These are phyloP conservation scores for Prenolepis imparis DNA, from an alignment of 2,888 invertebrate genomes.

Conservation along the genomic window DNA sequence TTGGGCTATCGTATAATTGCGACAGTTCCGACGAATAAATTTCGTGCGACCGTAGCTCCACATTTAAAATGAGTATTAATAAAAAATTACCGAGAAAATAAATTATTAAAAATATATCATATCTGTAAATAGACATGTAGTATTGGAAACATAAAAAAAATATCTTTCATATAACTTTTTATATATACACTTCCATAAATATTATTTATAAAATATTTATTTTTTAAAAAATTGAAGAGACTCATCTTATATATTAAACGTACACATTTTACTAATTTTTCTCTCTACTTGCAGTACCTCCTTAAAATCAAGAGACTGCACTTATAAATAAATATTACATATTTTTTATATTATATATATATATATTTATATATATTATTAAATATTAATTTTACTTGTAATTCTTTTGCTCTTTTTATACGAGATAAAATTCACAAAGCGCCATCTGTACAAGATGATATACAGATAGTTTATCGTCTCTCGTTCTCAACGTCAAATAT, in stretches of 20 bases:
- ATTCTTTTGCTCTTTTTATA: background rate
- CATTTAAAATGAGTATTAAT: background rate
- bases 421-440: conserved; percentile 2
- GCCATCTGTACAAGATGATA: conserved; percentile 7
- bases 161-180: no score
- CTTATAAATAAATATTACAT: background rate
- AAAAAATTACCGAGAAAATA: background rate
- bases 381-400: background rate
- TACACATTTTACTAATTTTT: background rate
- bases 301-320: background rate
- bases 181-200: background rate
- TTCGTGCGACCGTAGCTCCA: background rate
- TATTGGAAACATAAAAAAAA: background rate
- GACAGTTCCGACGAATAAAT: background rate
- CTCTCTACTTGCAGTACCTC: background rate
- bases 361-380: background rate
- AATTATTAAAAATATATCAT: background rate
- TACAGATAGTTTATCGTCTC: background rate
- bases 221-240: background rate
- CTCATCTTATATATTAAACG: background rate
- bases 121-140: background rate
- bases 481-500: background rate
- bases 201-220: background rate
- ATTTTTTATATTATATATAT: background rate
- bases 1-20: background rate